Conservation (phyloP, 2,113 vertebrate genomes). For the Pelvicachromis taeniatus region DNA sequence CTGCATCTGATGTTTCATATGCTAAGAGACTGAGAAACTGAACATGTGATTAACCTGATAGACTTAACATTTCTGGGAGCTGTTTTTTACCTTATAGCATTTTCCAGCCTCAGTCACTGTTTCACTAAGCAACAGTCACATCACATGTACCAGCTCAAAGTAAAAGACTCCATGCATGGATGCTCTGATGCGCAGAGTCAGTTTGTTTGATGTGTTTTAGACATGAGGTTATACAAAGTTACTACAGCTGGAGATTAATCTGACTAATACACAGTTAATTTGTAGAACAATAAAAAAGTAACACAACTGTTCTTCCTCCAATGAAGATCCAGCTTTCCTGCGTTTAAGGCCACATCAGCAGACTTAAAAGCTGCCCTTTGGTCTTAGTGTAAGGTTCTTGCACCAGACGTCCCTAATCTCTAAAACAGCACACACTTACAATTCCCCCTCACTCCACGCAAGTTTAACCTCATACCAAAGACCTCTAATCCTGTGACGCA, state of each 20-base stretch:
- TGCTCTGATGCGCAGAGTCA: neutral
- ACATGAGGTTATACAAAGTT: neutral
- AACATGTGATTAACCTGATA: neutral
- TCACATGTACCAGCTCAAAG: neutral
- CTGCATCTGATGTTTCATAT: too few species aligned
- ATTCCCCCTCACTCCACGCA: slow-evolving; percentile 11
- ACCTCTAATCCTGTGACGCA: slow-evolving; percentile 42
- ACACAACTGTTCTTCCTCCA: neutral
- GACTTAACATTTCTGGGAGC: slow-evolving; percentile 4
- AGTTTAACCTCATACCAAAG: slow-evolving; percentile 30
- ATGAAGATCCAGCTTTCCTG: neutral
- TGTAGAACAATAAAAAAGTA: neutral
- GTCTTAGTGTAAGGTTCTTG: slow-evolving; percentile 15
- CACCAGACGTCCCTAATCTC: slow-evolving; percentile 41
- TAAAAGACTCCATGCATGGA: neutral
- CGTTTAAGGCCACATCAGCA: neutral
- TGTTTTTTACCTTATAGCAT: slow-evolving; percentile 18
- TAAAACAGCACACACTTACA: neutral
- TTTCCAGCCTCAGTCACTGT: slow-evolving; percentile 6
- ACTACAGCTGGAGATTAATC: neutral
- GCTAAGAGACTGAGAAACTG: too few species aligned
- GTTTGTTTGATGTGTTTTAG: neutral
- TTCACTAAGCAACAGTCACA: neutral
- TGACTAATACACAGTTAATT: neutral
- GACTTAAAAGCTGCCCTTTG: slow-evolving; percentile 40